phyloP scores from a whole-genome alignment of 2,888 invertebrate genomes.

The Chrysolina haemoptera region DNA sequence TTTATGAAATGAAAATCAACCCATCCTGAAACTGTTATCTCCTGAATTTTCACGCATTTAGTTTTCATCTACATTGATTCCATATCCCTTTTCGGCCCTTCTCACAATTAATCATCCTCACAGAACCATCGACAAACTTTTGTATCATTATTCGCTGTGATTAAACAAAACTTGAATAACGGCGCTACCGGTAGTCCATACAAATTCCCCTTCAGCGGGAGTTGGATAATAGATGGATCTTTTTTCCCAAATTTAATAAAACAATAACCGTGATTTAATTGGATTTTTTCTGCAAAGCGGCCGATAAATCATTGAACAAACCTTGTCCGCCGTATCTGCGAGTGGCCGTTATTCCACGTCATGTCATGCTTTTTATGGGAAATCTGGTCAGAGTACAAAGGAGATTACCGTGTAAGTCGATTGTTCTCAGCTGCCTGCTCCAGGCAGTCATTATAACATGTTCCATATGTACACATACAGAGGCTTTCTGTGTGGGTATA shows the following conservation, averaged over 20 bases:
- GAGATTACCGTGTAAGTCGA: constrained; percentile 10
- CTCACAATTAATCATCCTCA: not conserved
- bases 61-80: not conserved
- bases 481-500: not conserved
- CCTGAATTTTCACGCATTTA: too few species aligned
- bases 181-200: not conserved
- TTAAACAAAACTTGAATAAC: not conserved
- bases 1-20: too few species aligned
- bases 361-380: constrained; percentile 8
- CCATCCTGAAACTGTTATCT: too few species aligned
- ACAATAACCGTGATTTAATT: constrained; percentile 17
- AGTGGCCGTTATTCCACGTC: constrained; percentile 12
- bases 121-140: not conserved
- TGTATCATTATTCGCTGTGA: not conserved
- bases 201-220: not conserved
- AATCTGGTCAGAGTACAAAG: constrained; percentile 16
- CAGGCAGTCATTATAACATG: constrained; percentile 1
- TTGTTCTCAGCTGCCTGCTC: constrained; percentile 18
- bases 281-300: not conserved
- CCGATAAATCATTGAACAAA: constrained; percentile 8
- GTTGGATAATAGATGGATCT: not conserved
- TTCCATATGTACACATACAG: too few species aligned
- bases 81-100: not conserved
- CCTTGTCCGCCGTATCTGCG: constrained; percentile 16
- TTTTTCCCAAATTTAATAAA: constrained; percentile 1